These are phyloP conservation scores for Cervus canadensis DNA, from an alignment of 2,113 vertebrate species.

Conservation along the genomic window DNA sequence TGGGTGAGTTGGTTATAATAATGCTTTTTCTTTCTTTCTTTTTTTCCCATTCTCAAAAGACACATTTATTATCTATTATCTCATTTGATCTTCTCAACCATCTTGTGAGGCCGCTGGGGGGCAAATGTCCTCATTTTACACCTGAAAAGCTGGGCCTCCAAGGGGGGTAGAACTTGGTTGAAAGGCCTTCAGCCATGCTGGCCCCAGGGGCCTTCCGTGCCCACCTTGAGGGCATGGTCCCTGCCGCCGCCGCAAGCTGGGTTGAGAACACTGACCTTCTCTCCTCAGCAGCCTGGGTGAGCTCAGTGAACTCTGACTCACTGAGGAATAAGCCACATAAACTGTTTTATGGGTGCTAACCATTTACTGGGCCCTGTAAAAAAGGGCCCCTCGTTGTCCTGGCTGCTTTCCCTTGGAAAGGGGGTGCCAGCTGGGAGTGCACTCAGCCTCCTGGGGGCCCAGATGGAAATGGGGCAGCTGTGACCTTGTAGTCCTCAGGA, in stretches of 20 bases:
- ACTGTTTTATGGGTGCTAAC: conserved; percentile 65
- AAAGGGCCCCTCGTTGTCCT: conserved; percentile 16
- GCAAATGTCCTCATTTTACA: not conserved
- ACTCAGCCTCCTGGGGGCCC: not conserved
- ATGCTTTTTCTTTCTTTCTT: not conserved
- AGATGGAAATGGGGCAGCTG: too few relatives aligned
- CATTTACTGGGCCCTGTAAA: conserved; percentile 61
- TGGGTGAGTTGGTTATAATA: not conserved
- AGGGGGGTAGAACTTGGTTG: not conserved
- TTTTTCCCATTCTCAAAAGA: conserved; percentile 31
- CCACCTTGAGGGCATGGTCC: not conserved
- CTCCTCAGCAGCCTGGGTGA: conserved; percentile 12
- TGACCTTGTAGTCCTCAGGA: rapidly evolving
- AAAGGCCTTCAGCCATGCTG: not conserved
- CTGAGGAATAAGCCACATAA: conserved; percentile 65
- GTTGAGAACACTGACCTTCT: not conserved
- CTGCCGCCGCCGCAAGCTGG: not conserved
- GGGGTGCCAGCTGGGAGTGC: not conserved
- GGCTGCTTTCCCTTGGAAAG: conserved; percentile 43
- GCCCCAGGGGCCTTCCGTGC: not conserved
- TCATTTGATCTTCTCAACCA: conserved; percentile 33
- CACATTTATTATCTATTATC: conserved; percentile 48
- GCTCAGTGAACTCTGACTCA: conserved; percentile 66
- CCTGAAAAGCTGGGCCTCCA: not conserved
- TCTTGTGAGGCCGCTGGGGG: not conserved